Conservation (phyloP, 1,140 invertebrate genomes). For the Ruditapes philippinarum region DNA sequence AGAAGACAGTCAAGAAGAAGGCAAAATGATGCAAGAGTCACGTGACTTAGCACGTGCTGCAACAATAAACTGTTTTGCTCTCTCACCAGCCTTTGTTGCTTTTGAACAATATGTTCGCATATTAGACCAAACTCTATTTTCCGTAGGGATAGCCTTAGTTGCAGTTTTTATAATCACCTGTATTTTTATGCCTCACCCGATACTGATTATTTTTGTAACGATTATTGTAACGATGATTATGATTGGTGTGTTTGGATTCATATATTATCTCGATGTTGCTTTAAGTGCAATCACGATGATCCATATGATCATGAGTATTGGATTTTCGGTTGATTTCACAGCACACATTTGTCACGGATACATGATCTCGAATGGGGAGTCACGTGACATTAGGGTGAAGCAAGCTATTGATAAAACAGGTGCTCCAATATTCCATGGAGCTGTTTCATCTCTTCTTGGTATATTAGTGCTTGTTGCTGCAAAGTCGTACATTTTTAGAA, state of each 20-base stretch:
- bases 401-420: conserved; percentile 96
- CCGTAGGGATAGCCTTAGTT: conserved; percentile 95
- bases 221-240: conserved; percentile 98
- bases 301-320: conserved; percentile 99
- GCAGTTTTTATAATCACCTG: conserved; percentile 98
- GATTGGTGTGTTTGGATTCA: conserved; percentile 97
- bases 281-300: conserved; percentile 99
- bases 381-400: conserved; percentile 90
- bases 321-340: conserved; percentile 98
- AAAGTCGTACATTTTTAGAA: conserved; percentile 97
- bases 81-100: conserved; percentile 72
- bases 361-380: conserved; percentile 91
- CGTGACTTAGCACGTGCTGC: conserved; percentile 71
- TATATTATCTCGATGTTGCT: conserved; percentile 98
- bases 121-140: conserved; percentile 96
- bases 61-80: conserved; percentile 69
- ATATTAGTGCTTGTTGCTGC: conserved; percentile 95
- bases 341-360: conserved; percentile 99
- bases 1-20: conserved; percentile 67
- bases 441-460: conserved; percentile 96
- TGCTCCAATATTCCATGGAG: conserved; percentile 97
- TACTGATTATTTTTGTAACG: conserved; percentile 97
- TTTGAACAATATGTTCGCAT: conserved; percentile 94
- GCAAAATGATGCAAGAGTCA: conserved; percentile 73
- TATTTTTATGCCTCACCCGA: conserved; percentile 97